A percentile compares a stretch with the other conserved stretches of the same genome.
phyloP scores from a whole-genome alignment of 2,113 vertebrate species.

The Vulpes ferrilata region DNA sequence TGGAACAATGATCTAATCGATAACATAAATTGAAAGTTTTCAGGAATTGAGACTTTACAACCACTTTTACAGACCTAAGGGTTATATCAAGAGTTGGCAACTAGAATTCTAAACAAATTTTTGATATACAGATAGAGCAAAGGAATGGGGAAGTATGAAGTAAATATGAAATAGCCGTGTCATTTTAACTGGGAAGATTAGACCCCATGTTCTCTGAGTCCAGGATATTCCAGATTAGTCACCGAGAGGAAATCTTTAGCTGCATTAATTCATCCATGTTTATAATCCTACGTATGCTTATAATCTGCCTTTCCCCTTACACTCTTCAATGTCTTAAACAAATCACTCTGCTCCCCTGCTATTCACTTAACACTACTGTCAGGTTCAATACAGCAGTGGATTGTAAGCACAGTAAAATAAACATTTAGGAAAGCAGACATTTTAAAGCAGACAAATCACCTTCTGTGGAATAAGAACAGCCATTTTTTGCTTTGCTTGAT shows the following conservation, averaged over 20 bases:
- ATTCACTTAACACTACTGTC: conserved; percentile 19
- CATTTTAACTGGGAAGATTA: not conserved
- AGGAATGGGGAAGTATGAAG: not conserved
- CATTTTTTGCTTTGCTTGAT: not conserved
- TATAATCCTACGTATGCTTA: not conserved
- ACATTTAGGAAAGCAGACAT: not conserved
- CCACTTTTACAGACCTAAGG: not conserved
- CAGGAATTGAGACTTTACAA: not conserved
- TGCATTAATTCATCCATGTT: not conserved
- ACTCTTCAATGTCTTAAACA: not conserved
- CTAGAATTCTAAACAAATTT: not conserved
- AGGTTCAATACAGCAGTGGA: not conserved
- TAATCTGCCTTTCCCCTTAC: not conserved
- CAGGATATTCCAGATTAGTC: not conserved
- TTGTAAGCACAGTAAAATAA: conserved; percentile 38
- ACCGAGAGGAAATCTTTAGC: not conserved
- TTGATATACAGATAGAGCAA: not conserved
- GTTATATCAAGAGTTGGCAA: not conserved
- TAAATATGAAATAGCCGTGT: not conserved
- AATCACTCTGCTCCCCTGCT: not conserved
- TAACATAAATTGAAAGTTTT: not conserved
- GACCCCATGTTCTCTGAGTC: not conserved
- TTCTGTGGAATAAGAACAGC: not conserved
- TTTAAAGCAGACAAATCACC: not conserved
- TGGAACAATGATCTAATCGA: not conserved